Conservation (phyloP, 2,113 vertebrate species). For the Caretta caretta region DNA sequence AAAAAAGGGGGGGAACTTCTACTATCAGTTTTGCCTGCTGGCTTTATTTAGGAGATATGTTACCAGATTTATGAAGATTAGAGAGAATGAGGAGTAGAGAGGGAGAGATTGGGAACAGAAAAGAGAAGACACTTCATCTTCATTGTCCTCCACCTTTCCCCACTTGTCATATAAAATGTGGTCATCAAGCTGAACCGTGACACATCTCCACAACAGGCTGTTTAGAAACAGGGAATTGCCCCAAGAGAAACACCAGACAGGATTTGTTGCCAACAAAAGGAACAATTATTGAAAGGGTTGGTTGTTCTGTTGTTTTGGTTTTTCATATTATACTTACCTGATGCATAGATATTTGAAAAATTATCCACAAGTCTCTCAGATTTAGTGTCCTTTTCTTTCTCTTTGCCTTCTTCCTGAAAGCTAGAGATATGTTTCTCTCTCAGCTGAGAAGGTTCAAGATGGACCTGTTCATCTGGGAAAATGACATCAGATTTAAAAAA, state of each 20-base stretch:
- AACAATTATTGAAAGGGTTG: background rate
- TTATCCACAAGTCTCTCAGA: background rate
- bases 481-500: background rate
- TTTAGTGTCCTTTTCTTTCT: background rate
- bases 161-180: background rate
- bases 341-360: conserved; percentile 45
- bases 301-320: background rate
- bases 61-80: background rate
- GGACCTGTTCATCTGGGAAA: background rate
- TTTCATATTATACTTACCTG: background rate
- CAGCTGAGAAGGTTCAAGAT: background rate
- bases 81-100: background rate
- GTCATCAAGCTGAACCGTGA: background rate
- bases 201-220: background rate
- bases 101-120: background rate
- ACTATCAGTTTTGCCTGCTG: background rate
- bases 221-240: background rate
- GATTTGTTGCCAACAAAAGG: background rate
- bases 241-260: fast-evolving
- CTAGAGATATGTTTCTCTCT: background rate
- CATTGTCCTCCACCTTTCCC: background rate
- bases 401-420: background rate
- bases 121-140: fast-evolving
- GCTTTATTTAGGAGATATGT: background rate
- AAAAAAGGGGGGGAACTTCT: background rate